Base-by-base conservation (phyloP, 2,113 vertebrate species). In the Sander vitreus region DNA sequence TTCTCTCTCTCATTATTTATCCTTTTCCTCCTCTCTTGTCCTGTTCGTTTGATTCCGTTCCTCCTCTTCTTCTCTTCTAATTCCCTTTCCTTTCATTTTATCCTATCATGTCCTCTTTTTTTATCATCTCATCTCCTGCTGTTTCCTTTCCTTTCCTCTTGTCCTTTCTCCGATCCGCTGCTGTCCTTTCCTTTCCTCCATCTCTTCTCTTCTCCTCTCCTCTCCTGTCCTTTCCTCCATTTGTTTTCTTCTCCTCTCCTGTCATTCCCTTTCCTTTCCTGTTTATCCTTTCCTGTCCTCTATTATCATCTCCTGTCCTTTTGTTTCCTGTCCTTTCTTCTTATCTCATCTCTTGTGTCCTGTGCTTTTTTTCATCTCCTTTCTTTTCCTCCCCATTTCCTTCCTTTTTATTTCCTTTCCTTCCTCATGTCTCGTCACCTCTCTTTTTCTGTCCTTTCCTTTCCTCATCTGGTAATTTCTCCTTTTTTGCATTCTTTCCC, bases 381-480 rank as follows among this genome's bases (percentile, higher is more conserved):
- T 14, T 57, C 0, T 1, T 30, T 30, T n/a, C 10, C 13, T 39
- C 21, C 6, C 21, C 21, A 48, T 25, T 43, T 10, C 1, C 4
- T 39, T 36, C 33, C 6, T 36, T 6, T 36, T 23, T 43, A 5
- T 30, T 7, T 14, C 14, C n/a, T 16, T 6, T 62, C 18, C n/a
- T 57, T 27, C 88, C 25, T 76, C 79, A 23, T 33, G 16, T 15
- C 47, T 25, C 2, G 2, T 68, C 1, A 57, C 36, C 15, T 72
- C 1, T 58, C 15, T 2, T 27, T 2, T 23, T 12, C 1, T 48
- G 0, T 33, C 48, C 6, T 53, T 48, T 23, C 15, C 25, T 43
- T 48, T 8, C n/a, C 4, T 59, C 5, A 2, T 57, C 30, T 59
- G 47, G 14, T 48, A 15, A 48, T 27, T 10, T 48, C 50, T 21